Conservation (phyloP, 2,888 invertebrate genomes). For the Oegoconia quadripuncta region DNA sequence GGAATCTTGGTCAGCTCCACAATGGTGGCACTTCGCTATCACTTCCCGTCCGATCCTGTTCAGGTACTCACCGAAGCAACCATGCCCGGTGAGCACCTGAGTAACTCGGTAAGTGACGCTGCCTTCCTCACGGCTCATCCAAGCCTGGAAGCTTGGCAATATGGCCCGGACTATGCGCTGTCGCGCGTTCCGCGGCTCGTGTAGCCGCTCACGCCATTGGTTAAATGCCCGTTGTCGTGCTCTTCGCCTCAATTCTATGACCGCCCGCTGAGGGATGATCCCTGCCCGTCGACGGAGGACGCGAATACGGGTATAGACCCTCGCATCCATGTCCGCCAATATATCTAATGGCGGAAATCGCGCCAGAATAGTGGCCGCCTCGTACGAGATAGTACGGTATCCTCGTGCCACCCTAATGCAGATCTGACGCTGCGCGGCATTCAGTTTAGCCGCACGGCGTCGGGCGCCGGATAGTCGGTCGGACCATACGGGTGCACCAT, state of each 20-base stretch:
- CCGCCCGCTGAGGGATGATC: background rate
- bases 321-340: conserved; percentile 9
- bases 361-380: conserved; percentile 14
- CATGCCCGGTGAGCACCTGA: too few relatives aligned
- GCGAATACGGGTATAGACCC: background rate
- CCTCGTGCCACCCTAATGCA: conserved; percentile 7
- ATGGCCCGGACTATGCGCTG: too few relatives aligned
- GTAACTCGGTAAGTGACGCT: too few relatives aligned
- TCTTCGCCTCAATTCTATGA: background rate
- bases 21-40: too few relatives aligned
- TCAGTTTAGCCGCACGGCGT: background rate
- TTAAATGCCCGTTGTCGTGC: too few relatives aligned
- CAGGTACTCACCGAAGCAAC: too few relatives aligned
- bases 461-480: background rate
- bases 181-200: background rate
- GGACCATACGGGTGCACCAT: background rate
- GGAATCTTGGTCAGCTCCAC: too few relatives aligned
- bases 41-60: too few relatives aligned
- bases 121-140: too few relatives aligned
- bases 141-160: too few relatives aligned
- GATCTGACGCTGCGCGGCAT: conserved; percentile 5
- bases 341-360: conserved; percentile 14
- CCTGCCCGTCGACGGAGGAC: background rate
- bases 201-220: too few relatives aligned
- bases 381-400: conserved; percentile 14